Conservation (phyloP, 2,888 invertebrate species). For the Ormyrus pomaceus region DNA sequence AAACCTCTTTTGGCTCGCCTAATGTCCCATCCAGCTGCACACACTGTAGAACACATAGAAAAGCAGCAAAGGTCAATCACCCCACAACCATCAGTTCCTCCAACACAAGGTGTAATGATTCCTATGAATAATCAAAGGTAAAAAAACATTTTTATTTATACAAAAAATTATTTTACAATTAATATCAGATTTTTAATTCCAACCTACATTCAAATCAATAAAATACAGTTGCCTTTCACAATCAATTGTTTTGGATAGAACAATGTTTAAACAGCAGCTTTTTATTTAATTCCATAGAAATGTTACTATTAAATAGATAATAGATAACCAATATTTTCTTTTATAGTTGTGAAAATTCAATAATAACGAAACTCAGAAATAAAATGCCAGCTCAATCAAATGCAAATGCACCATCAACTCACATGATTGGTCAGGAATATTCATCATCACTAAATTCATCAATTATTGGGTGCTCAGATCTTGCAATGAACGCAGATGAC, state of each 20-base stretch:
- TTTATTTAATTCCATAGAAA: too few species aligned
- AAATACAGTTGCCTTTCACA: too few species aligned
- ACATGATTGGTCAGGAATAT: constrained; percentile 40
- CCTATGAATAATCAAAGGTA: constrained; percentile 56
- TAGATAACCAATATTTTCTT: constrained; percentile 3
- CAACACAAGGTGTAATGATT: constrained; percentile 47
- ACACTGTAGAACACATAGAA: constrained; percentile 91
- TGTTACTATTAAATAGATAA: background rate
- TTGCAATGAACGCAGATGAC: constrained; percentile 35
- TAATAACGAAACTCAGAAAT: constrained; percentile 57
- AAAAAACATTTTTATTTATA: background rate
- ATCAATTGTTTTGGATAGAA: too few species aligned
- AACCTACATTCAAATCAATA: background rate
- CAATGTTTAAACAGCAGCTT: too few species aligned
- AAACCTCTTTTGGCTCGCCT: constrained; percentile 84
- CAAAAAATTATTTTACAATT: background rate
- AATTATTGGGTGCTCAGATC: constrained; percentile 19
- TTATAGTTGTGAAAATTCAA: constrained; percentile 55
- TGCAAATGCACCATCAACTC: constrained; percentile 42
- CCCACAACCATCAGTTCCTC: constrained; percentile 76
- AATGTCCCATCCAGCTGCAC: constrained; percentile 87
- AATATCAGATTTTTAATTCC: background rate
- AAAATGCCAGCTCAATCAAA: constrained; percentile 55
- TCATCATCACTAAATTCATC: constrained; percentile 31
- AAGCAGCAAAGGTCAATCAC: constrained; percentile 88